Conservation (phyloP, 2,888 invertebrate genomes). For the Portevinia maculata region DNA sequence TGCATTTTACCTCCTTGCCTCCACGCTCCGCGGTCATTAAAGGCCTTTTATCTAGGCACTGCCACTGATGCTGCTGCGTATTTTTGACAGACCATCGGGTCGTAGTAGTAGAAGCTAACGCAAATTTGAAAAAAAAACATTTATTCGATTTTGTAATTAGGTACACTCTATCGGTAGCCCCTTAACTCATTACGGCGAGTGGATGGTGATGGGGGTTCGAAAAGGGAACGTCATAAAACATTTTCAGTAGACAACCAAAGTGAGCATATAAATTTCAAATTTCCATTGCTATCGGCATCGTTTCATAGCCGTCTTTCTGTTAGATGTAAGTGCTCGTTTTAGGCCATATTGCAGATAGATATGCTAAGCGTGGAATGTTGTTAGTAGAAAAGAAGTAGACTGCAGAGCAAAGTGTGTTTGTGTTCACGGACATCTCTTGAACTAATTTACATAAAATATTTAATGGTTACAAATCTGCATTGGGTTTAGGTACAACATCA, state of each 20-base stretch:
- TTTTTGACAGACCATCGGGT: conserved; percentile 60
- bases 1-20: conserved; percentile 48
- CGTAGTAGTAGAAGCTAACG: conserved; percentile 34
- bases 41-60: conserved; percentile 49
- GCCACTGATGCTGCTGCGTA: conserved; percentile 11
- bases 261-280: conserved; percentile 63
- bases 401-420: conserved; percentile 33
- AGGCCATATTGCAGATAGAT: conserved; percentile 20
- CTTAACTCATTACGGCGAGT: conserved; percentile 22
- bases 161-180: conserved; percentile 30
- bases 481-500: conserved; percentile 38
- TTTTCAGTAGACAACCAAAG: conserved; percentile 58
- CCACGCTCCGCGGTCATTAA: conserved; percentile 62
- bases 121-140: conserved; percentile 32
- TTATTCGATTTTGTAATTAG: conserved; percentile 60
- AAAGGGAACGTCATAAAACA: conserved; percentile 51
- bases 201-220: conserved; percentile 17
- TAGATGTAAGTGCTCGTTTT: conserved; percentile 40
- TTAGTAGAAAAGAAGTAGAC: background rate
- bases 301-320: conserved; percentile 38
- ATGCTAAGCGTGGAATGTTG: conserved; percentile 24
- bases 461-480: conserved; percentile 70
- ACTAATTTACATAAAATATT: conserved; percentile 71
- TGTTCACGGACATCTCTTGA: conserved; percentile 52
- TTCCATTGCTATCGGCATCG: conserved; percentile 64